phyloP scores from a whole-genome alignment of 2,797 vertebrate species.

The Sebastes paucispinis region DNA sequence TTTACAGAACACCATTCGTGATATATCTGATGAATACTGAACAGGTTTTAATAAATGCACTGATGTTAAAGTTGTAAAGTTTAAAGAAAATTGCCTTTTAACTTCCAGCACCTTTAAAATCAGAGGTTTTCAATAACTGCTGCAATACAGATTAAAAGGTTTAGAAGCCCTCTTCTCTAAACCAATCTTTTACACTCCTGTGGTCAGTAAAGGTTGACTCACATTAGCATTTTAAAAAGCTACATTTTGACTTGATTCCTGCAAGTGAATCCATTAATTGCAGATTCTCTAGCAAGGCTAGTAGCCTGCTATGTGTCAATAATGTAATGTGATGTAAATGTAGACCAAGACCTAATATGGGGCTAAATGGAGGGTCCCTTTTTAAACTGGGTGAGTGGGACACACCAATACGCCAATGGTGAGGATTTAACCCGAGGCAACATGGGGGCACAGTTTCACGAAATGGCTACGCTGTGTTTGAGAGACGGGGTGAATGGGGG shows the following conservation, averaged over 20 bases:
- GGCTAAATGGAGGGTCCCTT: constrained; percentile 27
- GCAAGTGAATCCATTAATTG: neutral
- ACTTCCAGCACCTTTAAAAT: neutral
- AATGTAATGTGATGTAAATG: neutral
- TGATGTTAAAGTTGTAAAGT: neutral
- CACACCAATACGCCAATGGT: neutral
- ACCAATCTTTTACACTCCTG: neutral
- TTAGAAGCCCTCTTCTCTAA: neutral
- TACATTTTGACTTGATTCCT: neutral
- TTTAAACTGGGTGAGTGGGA: constrained; percentile 43
- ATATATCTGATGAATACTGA: neutral
- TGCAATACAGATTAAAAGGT: neutral
- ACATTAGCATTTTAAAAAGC: neutral
- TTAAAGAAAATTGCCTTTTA: neutral
- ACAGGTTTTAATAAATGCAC: constrained; percentile 9
- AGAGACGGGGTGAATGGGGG: constrained; percentile 20
- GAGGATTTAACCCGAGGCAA: constrained; percentile 20
- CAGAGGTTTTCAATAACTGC: neutral
- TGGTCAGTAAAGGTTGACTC: neutral
- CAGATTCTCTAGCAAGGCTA: no score
- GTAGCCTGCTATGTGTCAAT: neutral
- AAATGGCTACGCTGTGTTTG: constrained; percentile 8
- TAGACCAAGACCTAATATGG: neutral
- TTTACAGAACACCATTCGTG: neutral
- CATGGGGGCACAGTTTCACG: constrained; percentile 5